Conservation (phyloP, 1,140 invertebrate species). For the Akabosia matsudoensis region DNA sequence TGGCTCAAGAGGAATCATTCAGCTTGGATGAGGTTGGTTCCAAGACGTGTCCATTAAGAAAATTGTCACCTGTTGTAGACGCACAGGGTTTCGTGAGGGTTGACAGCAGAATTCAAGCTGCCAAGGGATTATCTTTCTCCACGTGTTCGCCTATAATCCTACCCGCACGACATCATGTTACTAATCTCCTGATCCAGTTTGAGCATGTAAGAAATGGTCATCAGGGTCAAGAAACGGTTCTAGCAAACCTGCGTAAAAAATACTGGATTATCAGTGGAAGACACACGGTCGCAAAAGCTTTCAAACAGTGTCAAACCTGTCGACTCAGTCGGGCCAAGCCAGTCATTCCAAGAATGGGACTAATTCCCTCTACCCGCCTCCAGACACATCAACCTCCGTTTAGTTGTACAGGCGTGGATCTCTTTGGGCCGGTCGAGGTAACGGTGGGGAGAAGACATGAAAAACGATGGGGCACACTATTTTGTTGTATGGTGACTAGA, state of each 20-base stretch:
- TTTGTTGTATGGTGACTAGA: conserved; percentile 42
- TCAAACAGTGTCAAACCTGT: neutral
- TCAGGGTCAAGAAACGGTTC: neutral
- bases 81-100: neutral
- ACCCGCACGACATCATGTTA: conserved; percentile 20
- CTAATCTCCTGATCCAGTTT: neutral
- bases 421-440: too few relatives aligned
- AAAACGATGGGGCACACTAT: conserved; percentile 26
- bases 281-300: neutral
- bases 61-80: neutral
- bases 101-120: neutral
- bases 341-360: neutral
- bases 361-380: neutral
- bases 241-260: neutral
- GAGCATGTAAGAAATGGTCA: neutral
- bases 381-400: neutral
- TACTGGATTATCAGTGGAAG: neutral
- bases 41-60: neutral
- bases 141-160: neutral
- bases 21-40: neutral
- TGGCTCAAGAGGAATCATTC: neutral
- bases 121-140: neutral
- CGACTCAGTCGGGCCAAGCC: neutral
- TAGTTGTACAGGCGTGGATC: neutral
- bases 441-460: neutral